These are phyloP conservation scores for Mobula hypostoma DNA, from an alignment of 2,113 vertebrate species.

Conservation along the genomic window DNA sequence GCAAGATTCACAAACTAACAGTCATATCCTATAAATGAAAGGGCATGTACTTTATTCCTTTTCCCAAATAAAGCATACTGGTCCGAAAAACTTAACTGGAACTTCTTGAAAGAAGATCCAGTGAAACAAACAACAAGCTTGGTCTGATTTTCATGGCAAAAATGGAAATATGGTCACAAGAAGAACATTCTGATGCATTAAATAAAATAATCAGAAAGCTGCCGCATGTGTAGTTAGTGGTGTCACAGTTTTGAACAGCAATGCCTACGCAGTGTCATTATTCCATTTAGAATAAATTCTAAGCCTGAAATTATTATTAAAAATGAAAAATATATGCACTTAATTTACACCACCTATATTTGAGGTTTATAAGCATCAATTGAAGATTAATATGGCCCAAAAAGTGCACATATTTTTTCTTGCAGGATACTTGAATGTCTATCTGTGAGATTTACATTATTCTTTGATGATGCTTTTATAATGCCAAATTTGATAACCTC, in stretches of 20 bases:
- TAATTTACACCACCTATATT: not conserved
- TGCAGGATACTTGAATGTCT: not conserved
- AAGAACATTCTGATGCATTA: not conserved
- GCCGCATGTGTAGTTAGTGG: not conserved
- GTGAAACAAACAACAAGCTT: not conserved
- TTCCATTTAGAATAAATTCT: not conserved
- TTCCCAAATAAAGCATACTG: not conserved
- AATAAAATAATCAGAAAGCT: not conserved
- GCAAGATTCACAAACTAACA: not conserved
- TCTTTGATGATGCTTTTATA: conserved; percentile 3
- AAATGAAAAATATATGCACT: not conserved
- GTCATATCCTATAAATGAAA: not conserved
- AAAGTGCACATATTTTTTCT: not conserved
- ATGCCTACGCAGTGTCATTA: not conserved
- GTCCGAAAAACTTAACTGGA: not conserved
- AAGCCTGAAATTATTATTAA: not conserved
- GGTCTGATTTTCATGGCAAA: not conserved
- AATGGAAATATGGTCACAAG: not conserved
- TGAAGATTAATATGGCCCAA: not conserved
- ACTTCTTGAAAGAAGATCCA: not conserved
- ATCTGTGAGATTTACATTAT: not conserved
- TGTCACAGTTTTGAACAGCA: not conserved
- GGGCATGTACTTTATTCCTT: not conserved
- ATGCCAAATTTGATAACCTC: conserved; percentile 16
- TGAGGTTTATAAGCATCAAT: not conserved